Base-by-base conservation (phyloP, 2,113 vertebrate species). In the Benthochromis sp. region DNA sequence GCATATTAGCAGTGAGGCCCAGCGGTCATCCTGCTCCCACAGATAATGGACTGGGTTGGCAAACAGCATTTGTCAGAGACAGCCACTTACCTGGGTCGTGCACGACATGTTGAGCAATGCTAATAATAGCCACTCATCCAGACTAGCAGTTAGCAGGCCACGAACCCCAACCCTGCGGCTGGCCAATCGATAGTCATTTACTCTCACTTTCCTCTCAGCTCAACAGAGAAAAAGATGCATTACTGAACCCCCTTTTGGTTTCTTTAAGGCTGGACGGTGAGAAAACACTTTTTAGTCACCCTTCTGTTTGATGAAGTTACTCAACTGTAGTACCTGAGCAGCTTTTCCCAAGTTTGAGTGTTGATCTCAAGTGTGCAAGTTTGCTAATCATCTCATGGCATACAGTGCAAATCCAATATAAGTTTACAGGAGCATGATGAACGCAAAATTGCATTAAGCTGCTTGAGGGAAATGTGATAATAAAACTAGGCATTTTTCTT, bases 171-270 rank as follows among this genome's bases (percentile, higher is more conserved):
- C 89, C 89, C 95, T 84, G 92, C 38, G 45, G 93, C 92, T 89
- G 85, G 55, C 92, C 95, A 95, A 96, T 97, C 96, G 90, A 96
- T 96, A 95, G 94, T 95, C 94, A 96, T 96, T 96, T 96, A 96
- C 94, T 95, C 92, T 93, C 73, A 79, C 82, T 92, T 93, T 90
- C 82, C 84, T 90, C 93, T 89, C 89, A 87, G 90, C 91, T 90
- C 88, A 91, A 89, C 90, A 79, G 87, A 91, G 92, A 93, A 90
- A 93, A 94, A 93, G 91, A 89, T 87, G 89, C 92, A 94, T 95
- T 93, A 91, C 87, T 73, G 86, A 92, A 85, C 81, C 84, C 86
- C 71, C 55, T 91, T 90, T 88, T 86, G 82, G 87, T 85, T 90
- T 81, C 89, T 85, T 89, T 84, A 85, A 87, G 85, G 84, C 81